A percentile compares a stretch with the other conserved stretches of the same genome.
These are phyloP conservation scores for Oncorhynchus kisutch DNA, from an alignment of 2,113 vertebrate species.

Conservation along the genomic window DNA sequence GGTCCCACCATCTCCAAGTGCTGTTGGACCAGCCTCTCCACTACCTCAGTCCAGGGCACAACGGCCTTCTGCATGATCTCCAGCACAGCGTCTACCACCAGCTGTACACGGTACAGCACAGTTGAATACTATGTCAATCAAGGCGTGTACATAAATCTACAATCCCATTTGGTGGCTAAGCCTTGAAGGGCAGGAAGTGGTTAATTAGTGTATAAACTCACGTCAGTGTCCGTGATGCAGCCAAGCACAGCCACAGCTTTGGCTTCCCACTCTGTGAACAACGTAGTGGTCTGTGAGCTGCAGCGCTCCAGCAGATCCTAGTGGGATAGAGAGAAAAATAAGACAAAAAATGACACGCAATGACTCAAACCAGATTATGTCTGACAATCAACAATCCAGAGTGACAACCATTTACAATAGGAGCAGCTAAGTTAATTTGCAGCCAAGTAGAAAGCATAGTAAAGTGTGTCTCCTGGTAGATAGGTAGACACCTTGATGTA, in stretches of 20 bases:
- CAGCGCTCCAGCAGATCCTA: slow-evolving; percentile 89
- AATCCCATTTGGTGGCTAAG: too few relatives aligned
- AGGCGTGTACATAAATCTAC: too few relatives aligned
- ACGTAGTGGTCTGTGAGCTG: slow-evolving; percentile 81
- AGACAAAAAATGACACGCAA: neutral
- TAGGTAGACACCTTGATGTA: slow-evolving; percentile 85
- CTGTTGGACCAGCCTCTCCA: slow-evolving; percentile 88
- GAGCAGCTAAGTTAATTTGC: neutral
- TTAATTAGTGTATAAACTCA: slow-evolving; percentile 66
- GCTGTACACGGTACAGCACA: slow-evolving; percentile 62
- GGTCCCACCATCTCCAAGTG: slow-evolving; percentile 89
- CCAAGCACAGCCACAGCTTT: slow-evolving; percentile 89
- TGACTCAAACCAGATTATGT: neutral
- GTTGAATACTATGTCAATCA: too few relatives aligned
- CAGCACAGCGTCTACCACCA: slow-evolving; percentile 92
- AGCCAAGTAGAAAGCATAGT: neutral
- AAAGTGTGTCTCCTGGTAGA: neutral
- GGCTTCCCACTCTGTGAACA: slow-evolving; percentile 94
- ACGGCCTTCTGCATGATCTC: slow-evolving; percentile 91
- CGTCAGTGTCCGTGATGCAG: slow-evolving; percentile 86
- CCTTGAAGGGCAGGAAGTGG: neutral
- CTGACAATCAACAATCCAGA: neutral
- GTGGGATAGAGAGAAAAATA: neutral
- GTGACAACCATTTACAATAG: neutral
- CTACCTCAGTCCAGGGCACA: slow-evolving; percentile 88